Evolutionary conservation across 2,113 vertebrate species (phyloP).

Genomic region (Sakesphorus luctuosus): DNA sequence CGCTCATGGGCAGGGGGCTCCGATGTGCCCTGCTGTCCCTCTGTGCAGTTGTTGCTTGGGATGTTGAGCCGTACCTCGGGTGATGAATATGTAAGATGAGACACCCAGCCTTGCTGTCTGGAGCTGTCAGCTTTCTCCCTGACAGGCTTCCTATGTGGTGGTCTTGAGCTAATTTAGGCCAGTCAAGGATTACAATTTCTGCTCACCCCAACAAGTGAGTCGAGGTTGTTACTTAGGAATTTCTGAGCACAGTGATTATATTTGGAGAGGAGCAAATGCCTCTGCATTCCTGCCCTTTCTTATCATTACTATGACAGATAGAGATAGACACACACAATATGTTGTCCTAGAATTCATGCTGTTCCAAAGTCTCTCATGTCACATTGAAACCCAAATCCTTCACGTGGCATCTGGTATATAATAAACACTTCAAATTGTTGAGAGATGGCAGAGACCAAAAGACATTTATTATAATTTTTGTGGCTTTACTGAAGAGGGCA

Average conservation of each 20-base stretch:
- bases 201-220: slow-evolving; percentile 23
- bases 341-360: slow-evolving; percentile 50
- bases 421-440: slow-evolving; percentile 3
- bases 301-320: slow-evolving; percentile 48
- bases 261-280: slow-evolving; percentile 30
- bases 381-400: slow-evolving; percentile 50
- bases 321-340: slow-evolving; percentile 53
- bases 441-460: background rate
- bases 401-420: slow-evolving; percentile 27
- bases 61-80: background rate
- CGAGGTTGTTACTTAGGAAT: slow-evolving; percentile 28
- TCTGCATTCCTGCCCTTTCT: slow-evolving; percentile 32
- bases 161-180: slow-evolving; percentile 46
- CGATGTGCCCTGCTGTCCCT: fast-evolving
- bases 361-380: slow-evolving; percentile 10
- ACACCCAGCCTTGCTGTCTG: background rate
- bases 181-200: slow-evolving; percentile 33
- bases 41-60: background rate
- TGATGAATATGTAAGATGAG: slow-evolving; percentile 50
- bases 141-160: background rate
- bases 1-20: fast-evolving
- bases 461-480: background rate
- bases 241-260: slow-evolving; percentile 4
- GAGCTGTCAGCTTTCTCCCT: slow-evolving; percentile 29
- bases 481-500: background rate